A percentile compares a stretch with the other conserved stretches of the same genome.
Conservation (phyloP, 1,140 invertebrate genomes). For the Bombus pyrosoma region DNA sequence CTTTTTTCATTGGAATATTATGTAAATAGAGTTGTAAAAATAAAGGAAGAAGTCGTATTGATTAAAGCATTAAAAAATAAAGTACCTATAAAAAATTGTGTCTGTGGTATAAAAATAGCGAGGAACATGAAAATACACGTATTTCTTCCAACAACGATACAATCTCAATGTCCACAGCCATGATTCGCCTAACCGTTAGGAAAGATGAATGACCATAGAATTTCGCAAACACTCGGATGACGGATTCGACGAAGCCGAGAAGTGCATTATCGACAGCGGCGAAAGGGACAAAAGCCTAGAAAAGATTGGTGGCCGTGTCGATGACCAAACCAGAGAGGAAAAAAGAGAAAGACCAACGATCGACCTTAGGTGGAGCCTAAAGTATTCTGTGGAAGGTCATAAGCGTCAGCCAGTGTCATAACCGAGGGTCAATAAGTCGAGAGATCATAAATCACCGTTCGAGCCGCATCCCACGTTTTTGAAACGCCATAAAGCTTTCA, state of each 20-base stretch:
- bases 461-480: constrained; percentile 40
- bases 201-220: constrained; percentile 8
- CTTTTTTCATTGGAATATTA: no score
- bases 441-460: constrained; percentile 67
- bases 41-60: not conserved
- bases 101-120: not conserved
- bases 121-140: not conserved
- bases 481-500: constrained; percentile 14
- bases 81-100: not conserved
- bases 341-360: not conserved
- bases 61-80: not conserved
- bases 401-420: constrained; percentile 67
- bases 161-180: not conserved
- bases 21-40: no score
- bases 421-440: constrained; percentile 67
- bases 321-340: not conserved
- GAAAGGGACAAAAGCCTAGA: not conserved
- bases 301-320: constrained; percentile 1
- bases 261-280: not conserved
- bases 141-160: not conserved
- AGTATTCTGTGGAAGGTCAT: constrained; percentile 62
- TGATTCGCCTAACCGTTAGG: not conserved
- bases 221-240: not conserved
- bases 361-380: constrained; percentile 15
- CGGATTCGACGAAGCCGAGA: not conserved